Evolutionary conservation across 2,888 invertebrate genomes (phyloP), one percentile per base, ranked within the genome.

Genomic region (Dione vanillae): DNA sequence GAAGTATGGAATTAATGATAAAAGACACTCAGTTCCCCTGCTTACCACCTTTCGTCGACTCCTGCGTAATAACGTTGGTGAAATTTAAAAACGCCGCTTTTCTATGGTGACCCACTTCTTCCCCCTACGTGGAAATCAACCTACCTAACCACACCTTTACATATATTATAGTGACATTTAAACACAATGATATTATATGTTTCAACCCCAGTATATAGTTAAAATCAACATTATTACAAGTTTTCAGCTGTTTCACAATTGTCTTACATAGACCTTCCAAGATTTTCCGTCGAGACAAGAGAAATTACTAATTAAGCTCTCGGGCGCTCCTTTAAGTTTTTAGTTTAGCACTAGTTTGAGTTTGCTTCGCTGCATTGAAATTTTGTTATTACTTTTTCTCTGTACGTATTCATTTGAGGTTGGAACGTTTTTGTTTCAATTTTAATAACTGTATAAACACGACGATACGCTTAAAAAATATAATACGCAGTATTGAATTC

Each of bases 221-320:
- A 49, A 61, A 61, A 54, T 51, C 45, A 61, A 64, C 37, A 62
- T 40, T 59, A 40, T 65, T 27, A 43, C 41, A 51, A 62, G 56
- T 37, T 59, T 51, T 37, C 19, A 66, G 47, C 20, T 40, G 41
- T 67, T 59, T 64, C 37, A 49, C 37, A 51, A 64, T 49, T 64
- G 64, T 64, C 64, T 64, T 49, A 19, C 49, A 47, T 47, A 47
- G 64, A 61, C 20, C 43, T 49, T 56, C 43, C 19, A 49, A 54
- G 54, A 56, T 64, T 62, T 35, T 47, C 67, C n/a, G 20, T 1
- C 40, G 41, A 47, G 45, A 19, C 54, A n/a, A 40, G 59, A 61
- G 66, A 52, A 66, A 70, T 65, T 59, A 58, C 66, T 70, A 66
- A 70, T 70, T 70, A 70, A 70, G 70, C 52, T 54, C 41, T 52